A percentile compares a stretch with the other conserved stretches of the same genome.
phyloP scores from a whole-genome alignment of 2,888 invertebrate species.

The Ophion ventricosus region DNA sequence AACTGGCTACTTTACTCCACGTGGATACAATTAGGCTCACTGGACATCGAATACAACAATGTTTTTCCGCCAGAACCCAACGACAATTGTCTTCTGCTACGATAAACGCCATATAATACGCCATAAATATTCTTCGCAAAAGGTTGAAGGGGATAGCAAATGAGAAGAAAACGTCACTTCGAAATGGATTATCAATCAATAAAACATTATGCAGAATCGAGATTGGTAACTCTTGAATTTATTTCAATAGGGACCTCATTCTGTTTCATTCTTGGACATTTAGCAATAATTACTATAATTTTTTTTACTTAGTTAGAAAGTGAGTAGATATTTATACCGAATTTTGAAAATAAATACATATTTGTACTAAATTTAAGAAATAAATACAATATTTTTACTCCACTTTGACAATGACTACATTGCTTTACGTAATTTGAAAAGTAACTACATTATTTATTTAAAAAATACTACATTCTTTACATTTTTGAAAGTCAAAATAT shows the following conservation, averaged over 20 bases:
- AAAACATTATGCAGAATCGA: background rate
- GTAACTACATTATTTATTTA: no score
- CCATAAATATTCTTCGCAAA: background rate
- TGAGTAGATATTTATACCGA: background rate
- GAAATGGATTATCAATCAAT: background rate
- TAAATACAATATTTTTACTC: no score
- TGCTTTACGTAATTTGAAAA: no score
- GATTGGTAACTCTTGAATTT: background rate
- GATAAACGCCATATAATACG: background rate
- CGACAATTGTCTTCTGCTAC: background rate
- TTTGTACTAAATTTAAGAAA: background rate
- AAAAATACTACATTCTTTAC: no score
- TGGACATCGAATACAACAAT: constrained; percentile 33
- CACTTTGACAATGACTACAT: no score
- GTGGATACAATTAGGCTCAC: constrained; percentile 53
- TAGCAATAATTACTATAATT: background rate
- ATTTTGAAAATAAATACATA: background rate
- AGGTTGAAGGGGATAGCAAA: background rate
- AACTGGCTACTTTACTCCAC: constrained; percentile 22
- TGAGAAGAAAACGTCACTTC: background rate
- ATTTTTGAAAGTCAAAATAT: background rate
- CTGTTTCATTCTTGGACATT: background rate
- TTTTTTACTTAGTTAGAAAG: background rate
- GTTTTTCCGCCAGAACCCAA: background rate
- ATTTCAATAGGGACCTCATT: background rate